phyloP scores from a whole-genome alignment of 2,797 vertebrate species.

The Diceros bicornis region DNA sequence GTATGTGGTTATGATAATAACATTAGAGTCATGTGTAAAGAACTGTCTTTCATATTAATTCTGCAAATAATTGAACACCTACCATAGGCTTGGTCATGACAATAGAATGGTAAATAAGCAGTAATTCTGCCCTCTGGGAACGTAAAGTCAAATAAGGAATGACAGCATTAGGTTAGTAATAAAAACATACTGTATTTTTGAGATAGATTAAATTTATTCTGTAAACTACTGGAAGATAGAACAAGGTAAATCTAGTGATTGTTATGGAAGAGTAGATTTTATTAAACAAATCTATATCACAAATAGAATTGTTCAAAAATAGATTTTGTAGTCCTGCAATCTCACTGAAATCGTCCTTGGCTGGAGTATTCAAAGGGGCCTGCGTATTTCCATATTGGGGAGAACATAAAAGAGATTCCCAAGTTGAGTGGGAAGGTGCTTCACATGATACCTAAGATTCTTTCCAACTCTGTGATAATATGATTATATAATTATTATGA shows the following conservation, averaged over 20 bases:
- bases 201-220: background rate
- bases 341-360: background rate
- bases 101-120: background rate
- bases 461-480: background rate
- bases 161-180: background rate
- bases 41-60: background rate
- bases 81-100: background rate
- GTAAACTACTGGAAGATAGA: background rate
- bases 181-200: background rate
- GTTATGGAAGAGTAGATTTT: background rate
- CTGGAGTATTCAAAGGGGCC: background rate
- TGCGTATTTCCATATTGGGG: background rate
- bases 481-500: background rate
- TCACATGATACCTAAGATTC: background rate
- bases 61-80: background rate
- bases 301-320: background rate
- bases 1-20: background rate
- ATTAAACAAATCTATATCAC: background rate
- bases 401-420: background rate
- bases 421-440: background rate
- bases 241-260: background rate
- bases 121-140: background rate
- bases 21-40: background rate
- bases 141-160: background rate
- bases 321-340: background rate